These are phyloP conservation scores for Emydura subglobosa DNA, from an alignment of 2,113 vertebrate species.

Conservation along the genomic window DNA sequence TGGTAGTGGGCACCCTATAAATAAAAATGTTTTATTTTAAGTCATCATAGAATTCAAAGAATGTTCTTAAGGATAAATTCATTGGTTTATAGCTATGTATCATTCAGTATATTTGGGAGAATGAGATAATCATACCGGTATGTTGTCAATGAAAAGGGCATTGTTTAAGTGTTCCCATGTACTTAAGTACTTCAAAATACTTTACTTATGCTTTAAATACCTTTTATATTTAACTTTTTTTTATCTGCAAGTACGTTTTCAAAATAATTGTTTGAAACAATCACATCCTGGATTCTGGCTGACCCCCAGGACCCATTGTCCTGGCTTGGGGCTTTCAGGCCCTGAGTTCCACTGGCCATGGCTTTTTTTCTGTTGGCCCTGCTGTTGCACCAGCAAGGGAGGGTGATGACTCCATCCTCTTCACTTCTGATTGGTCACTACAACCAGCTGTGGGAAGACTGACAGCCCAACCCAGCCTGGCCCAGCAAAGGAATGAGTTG, in stretches of 20 bases:
- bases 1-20: accelerated
- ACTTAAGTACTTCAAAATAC: neutral
- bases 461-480: neutral
- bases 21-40: neutral
- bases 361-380: neutral
- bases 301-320: neutral
- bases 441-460: neutral
- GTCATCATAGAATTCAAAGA: neutral
- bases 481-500: neutral
- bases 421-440: neutral
- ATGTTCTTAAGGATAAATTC: neutral
- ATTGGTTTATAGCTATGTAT: neutral
- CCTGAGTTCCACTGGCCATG: neutral
- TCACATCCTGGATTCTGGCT: neutral
- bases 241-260: neutral
- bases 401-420: neutral
- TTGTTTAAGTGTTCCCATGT: neutral
- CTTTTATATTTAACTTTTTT: neutral
- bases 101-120: neutral
- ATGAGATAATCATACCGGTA: neutral
- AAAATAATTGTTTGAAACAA: neutral
- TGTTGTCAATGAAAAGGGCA: neutral
- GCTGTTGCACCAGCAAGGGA: neutral
- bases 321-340: neutral
- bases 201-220: neutral